A percentile compares a stretch with the other conserved stretches of the same genome.
phyloP scores from a whole-genome alignment of 2,888 invertebrate species.

The Limnephilus marmoratus region DNA sequence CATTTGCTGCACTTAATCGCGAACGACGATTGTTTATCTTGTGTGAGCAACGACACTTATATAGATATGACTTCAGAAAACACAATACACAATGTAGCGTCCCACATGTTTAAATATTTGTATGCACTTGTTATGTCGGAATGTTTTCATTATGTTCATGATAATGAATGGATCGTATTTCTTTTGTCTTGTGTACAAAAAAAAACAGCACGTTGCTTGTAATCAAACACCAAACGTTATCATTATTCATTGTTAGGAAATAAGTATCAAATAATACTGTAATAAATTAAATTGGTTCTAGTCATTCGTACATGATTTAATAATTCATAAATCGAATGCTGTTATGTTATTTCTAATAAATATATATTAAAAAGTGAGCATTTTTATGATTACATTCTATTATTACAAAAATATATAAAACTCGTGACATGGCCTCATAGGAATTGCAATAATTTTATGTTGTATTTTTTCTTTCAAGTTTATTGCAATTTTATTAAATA shows the following conservation, averaged over 20 bases:
- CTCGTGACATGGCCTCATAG: not conserved
- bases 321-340: too few relatives aligned
- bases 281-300: not conserved
- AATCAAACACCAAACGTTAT: not conserved
- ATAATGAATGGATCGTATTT: constrained; percentile 22
- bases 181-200: constrained; percentile 21
- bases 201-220: not conserved
- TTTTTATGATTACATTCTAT: not conserved
- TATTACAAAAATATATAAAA: not conserved
- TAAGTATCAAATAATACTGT: not conserved
- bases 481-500: constrained; percentile 43
- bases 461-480: not conserved
- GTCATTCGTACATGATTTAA: not conserved
- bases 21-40: constrained; percentile 32
- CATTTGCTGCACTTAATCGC: constrained; percentile 24
- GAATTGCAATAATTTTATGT: not conserved
- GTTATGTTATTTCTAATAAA: too few relatives aligned
- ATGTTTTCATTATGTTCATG: constrained; percentile 44
- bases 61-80: constrained; percentile 47
- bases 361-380: too few relatives aligned
- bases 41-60: constrained; percentile 46
- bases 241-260: not conserved
- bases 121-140: constrained; percentile 48
- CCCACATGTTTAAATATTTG: constrained; percentile 49
- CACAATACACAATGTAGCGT: constrained; percentile 32